phyloP scores from a whole-genome alignment of 2,797 vertebrate species.

The Apogon talboti region DNA sequence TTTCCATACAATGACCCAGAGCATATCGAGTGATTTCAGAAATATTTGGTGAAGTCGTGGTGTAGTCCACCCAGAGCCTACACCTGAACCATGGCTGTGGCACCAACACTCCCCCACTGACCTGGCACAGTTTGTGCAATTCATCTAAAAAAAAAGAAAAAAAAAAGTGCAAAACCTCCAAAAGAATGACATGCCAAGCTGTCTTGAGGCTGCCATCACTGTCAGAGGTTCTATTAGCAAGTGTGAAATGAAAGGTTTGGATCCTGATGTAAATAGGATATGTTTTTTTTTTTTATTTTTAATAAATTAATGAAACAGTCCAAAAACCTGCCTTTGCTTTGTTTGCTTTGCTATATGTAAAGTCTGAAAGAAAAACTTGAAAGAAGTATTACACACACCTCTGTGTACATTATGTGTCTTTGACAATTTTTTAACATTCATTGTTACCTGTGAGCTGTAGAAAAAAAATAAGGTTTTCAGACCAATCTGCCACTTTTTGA shows the following conservation, averaged over 20 bases:
- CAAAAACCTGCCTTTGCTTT: no score
- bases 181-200: constrained; percentile 10
- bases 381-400: no score
- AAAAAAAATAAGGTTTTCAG: constrained; percentile 17
- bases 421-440: neutral
- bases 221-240: constrained; percentile 1
- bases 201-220: constrained; percentile 3
- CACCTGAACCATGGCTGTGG: neutral
- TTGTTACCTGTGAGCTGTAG: neutral
- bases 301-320: neutral
- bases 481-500: constrained; percentile 18
- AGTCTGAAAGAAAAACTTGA: no score
- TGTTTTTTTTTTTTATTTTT: neutral
- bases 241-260: neutral
- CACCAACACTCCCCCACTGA: neutral
- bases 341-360: no score
- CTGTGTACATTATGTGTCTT: no score
- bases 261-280: constrained; percentile 4
- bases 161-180: constrained; percentile 1
- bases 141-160: neutral
- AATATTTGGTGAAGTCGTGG: no score
- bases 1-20: no score
- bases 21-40: no score
- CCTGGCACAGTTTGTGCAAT: neutral
- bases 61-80: no score